Conservation (phyloP, 1,140 invertebrate genomes). For the Drosophila hydei region DNA sequence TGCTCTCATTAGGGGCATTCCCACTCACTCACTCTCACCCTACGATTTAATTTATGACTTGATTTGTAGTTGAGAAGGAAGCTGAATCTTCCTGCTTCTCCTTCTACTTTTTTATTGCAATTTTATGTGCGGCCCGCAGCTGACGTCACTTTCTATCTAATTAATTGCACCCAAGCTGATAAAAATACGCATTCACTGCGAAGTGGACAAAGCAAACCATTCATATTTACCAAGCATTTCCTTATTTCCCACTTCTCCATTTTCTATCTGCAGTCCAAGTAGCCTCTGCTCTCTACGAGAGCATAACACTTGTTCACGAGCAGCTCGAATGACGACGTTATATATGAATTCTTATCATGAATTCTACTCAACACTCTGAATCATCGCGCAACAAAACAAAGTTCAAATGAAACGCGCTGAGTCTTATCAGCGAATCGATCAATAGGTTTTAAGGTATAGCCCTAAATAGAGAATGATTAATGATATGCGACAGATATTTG, state of each 20-base stretch:
- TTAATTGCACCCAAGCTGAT: conserved; percentile 39
- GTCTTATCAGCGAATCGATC: conserved; percentile 17
- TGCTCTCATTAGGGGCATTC: conserved; percentile 36
- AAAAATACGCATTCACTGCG: conserved; percentile 24
- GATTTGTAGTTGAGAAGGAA: conserved; percentile 25
- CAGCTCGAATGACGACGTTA: conserved; percentile 8
- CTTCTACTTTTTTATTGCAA: conserved; percentile 25
- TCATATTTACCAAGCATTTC: conserved; percentile 12
- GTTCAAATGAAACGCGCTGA: background rate
- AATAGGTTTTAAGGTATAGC: background rate
- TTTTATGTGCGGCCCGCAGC: background rate
- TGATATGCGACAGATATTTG: background rate
- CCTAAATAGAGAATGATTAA: conserved; percentile 30
- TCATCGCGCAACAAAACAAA: conserved; percentile 2
- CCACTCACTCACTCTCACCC: background rate
- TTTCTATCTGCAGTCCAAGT: background rate
- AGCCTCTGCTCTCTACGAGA: background rate
- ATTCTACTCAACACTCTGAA: conserved; percentile 7
- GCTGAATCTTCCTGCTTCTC: too few relatives aligned
- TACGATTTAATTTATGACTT: conserved; percentile 45
- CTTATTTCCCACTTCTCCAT: background rate
- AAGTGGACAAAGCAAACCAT: conserved; percentile 34
- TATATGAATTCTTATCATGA: conserved; percentile 15
- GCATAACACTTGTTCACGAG: conserved; percentile 18
- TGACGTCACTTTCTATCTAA: conserved; percentile 18